These are phyloP conservation scores for Contarinia nasturtii DNA, from an alignment of 1,140 invertebrate species.

Conservation along the genomic window DNA sequence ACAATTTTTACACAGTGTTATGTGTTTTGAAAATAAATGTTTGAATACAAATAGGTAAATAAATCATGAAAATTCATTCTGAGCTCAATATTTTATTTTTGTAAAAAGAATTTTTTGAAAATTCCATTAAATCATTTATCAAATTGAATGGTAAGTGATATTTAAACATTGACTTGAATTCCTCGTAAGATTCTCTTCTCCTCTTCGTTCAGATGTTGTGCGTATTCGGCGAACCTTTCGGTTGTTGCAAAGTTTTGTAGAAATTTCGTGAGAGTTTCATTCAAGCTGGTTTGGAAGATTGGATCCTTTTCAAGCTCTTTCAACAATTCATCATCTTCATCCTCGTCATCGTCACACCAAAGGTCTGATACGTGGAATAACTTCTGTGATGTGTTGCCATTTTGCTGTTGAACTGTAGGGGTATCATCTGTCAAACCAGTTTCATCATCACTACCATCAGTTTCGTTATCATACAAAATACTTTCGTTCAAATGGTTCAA, in stretches of 20 bases:
- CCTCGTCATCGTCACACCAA: constrained; percentile 14
- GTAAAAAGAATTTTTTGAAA: too few relatives aligned
- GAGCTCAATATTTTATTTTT: too few relatives aligned
- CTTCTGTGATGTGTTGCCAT: constrained; percentile 6
- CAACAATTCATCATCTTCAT: constrained; percentile 31
- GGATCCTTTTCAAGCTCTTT: constrained; percentile 35
- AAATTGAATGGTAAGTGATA: too few relatives aligned
- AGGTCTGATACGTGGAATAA: background rate
- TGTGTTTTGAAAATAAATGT: too few relatives aligned
- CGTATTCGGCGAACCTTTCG: constrained; percentile 34
- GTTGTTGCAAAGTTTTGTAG: constrained; percentile 36
- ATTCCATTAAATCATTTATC: too few relatives aligned
- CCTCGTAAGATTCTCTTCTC: constrained; percentile 21
- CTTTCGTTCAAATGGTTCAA: constrained; percentile 26
- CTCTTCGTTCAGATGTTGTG: constrained; percentile 30
- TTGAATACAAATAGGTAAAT: too few relatives aligned
- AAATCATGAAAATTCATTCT: too few relatives aligned
- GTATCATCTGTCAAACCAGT: constrained; percentile 12
- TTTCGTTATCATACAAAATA: constrained; percentile 23
- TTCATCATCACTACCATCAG: constrained; percentile 20
- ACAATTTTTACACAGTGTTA: too few relatives aligned
- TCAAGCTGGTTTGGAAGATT: constrained; percentile 36
- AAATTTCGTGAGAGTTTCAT: constrained; percentile 38
- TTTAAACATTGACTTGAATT: background rate
- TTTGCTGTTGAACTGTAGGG: constrained; percentile 9